Evolutionary conservation across 2,797 vertebrate genomes (phyloP).

Genomic region (Hybognathus amarus): DNA sequence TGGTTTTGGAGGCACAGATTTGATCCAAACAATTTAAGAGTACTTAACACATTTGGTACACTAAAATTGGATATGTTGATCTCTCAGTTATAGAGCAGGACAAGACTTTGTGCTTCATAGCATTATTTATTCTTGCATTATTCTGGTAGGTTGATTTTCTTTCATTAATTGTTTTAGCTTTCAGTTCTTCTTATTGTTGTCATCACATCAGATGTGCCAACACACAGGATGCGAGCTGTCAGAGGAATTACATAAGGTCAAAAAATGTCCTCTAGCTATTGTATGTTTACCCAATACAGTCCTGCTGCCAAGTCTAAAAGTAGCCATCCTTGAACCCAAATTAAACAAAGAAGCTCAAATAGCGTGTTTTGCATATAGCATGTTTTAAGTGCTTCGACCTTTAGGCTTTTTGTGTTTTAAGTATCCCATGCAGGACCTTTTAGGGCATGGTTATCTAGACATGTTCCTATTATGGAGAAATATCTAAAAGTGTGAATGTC

Average conservation of each 20-base stretch:
- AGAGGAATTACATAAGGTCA: conserved; percentile 31
- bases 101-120: background rate
- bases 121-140: background rate
- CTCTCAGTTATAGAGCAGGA: background rate
- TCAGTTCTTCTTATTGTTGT: conserved; percentile 1
- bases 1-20: background rate
- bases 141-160: background rate
- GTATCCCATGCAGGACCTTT: background rate
- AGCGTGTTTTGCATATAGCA: conserved; percentile 3
- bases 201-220: conserved; percentile 35
- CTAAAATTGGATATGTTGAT: background rate
- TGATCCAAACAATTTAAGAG: conserved; percentile 9
- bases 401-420: conserved; percentile 12
- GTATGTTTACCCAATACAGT: conserved; percentile 38
- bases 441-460: background rate
- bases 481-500: background rate
- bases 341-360: conserved; percentile 27
- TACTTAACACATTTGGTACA: background rate
- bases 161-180: conserved; percentile 18
- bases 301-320: conserved; percentile 45
- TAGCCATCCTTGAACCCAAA: conserved; percentile 39
- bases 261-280: conserved; percentile 34
- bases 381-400: conserved; percentile 48
- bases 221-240: conserved; percentile 55
- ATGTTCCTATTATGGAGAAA: background rate